Conservation (phyloP, 2,888 invertebrate genomes). For the Sinelater perroti region DNA sequence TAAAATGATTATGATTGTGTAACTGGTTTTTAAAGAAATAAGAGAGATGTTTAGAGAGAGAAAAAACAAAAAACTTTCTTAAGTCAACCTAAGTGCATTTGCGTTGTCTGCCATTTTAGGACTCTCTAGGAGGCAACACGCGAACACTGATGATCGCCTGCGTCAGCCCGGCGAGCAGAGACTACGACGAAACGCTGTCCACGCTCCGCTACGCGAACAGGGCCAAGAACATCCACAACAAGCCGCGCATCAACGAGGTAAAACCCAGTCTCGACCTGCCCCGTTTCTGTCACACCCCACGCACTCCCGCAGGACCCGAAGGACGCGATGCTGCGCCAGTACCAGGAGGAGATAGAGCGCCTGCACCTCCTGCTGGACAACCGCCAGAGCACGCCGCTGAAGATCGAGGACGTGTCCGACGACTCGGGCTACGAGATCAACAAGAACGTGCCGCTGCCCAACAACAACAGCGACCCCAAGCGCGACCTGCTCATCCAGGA, state of each 20-base stretch:
- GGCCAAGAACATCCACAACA: conserved; percentile 87
- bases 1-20: no score
- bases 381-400: conserved; percentile 44
- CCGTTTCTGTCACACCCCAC: no score
- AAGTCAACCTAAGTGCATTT: no score
- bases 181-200: conserved; percentile 84
- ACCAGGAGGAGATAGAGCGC: conserved; percentile 83
- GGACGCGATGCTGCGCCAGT: conserved; percentile 84
- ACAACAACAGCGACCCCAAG: conserved; percentile 51
- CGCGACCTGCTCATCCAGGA: conserved; percentile 60
- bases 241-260: conserved; percentile 81
- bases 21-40: no score
- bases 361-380: conserved; percentile 68
- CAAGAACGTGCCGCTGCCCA: conserved; percentile 40
- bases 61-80: no score
- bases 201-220: conserved; percentile 85
- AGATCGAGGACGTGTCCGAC: conserved; percentile 47
- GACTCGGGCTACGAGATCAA: conserved; percentile 35
- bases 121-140: conserved; percentile 87
- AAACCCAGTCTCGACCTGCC: background rate
- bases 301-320: conserved; percentile 83
- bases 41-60: no score
- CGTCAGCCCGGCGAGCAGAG: conserved; percentile 82
- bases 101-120: conserved; percentile 64
- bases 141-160: conserved; percentile 90